These are phyloP conservation scores for Syngnathus rostellatus DNA, from an alignment of 2,797 vertebrate genomes.

Conservation along the genomic window DNA sequence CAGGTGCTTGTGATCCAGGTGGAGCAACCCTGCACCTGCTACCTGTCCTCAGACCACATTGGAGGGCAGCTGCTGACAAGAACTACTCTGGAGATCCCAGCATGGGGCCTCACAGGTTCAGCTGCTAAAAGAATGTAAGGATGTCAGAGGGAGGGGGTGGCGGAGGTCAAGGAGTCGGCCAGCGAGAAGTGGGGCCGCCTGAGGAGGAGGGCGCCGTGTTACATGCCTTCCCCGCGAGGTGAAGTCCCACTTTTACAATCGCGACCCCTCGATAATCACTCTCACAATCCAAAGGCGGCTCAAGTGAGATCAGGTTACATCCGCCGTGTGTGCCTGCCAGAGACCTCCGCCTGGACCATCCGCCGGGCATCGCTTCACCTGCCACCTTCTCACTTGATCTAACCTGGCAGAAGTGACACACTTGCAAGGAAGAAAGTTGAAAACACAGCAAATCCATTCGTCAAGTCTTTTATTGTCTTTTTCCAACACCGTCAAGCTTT, in stretches of 20 bases:
- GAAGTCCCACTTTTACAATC: constrained; percentile 58
- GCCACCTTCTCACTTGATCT: constrained; percentile 8
- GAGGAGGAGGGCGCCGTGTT: constrained; percentile 14
- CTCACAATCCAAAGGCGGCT: constrained; percentile 55
- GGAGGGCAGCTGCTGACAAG: constrained; percentile 73
- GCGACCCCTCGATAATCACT: constrained; percentile 63
- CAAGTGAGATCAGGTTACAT: constrained; percentile 55
- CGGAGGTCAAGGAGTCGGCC: constrained; percentile 57
- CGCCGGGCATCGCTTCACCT: constrained; percentile 37
- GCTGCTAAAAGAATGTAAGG: constrained; percentile 58
- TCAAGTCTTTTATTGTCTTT: background rate
- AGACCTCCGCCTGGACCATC: constrained; percentile 32
- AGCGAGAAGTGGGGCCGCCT: background rate
- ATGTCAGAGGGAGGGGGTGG: constrained; percentile 38
- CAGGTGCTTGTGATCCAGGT: constrained; percentile 63
- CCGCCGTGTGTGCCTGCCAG: constrained; percentile 22
- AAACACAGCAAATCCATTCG: background rate
- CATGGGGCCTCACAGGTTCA: constrained; percentile 55
- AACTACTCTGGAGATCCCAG: constrained; percentile 39
- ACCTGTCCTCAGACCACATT: constrained; percentile 69
- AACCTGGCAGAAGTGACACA: constrained; percentile 26
- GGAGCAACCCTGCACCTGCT: constrained; percentile 65
- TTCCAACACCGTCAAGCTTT: background rate
- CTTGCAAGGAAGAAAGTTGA: constrained; percentile 1
- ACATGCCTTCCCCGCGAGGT: constrained; percentile 58